Conservation (phyloP, 2,797 vertebrate genomes). For the Chrysocyon brachyurus region DNA sequence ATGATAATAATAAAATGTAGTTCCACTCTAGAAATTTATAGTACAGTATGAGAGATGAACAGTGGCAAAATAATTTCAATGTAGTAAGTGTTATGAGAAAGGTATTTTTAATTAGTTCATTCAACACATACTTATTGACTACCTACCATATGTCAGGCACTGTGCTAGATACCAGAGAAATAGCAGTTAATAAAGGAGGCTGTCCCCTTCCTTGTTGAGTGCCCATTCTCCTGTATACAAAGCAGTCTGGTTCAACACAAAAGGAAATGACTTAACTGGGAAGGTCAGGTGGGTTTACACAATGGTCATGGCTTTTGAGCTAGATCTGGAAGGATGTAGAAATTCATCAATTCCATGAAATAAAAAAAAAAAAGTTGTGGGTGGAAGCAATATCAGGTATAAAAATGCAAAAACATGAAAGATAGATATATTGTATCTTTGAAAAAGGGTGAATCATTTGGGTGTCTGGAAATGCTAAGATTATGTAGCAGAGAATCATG, state of each 20-base stretch:
- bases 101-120: not conserved
- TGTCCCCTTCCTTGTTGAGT: not conserved
- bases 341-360: not conserved
- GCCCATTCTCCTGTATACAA: not conserved
- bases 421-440: not conserved
- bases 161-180: not conserved
- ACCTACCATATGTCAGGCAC: not conserved
- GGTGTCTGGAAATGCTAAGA: not conserved
- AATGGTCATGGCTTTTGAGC: not conserved
- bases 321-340: conserved; percentile 23
- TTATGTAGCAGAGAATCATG: not conserved
- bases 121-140: conserved; percentile 17
- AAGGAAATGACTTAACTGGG: not conserved
- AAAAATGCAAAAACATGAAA: not conserved
- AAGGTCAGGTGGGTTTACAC: not conserved
- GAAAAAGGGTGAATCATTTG: not conserved
- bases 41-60: not conserved
- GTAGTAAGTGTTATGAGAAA: not conserved
- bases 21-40: not conserved
- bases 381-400: not conserved
- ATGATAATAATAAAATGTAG: not conserved
- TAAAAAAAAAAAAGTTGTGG: not conserved
- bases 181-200: not conserved
- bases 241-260: not conserved
- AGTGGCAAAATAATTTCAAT: conserved; percentile 12